Conservation (phyloP, 2,888 invertebrate species). For the Hirtodrosophila confusa region DNA sequence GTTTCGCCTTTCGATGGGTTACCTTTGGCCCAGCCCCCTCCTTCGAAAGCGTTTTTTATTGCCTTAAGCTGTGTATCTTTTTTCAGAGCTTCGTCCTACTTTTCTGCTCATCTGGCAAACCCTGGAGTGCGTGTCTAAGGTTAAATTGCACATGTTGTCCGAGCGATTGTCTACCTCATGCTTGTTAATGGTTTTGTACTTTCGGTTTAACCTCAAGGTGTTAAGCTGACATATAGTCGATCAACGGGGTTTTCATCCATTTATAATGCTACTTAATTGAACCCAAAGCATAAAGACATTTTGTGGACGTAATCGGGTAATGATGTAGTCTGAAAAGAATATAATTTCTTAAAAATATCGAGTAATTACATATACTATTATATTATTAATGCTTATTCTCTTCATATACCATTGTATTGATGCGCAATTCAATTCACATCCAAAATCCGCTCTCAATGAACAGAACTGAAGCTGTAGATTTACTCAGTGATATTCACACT, state of each 20-base stretch:
- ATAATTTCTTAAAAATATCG: not conserved
- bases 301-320: conserved; percentile 42
- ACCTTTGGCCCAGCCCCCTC: conserved; percentile 44
- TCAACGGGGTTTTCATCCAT: conserved; percentile 10
- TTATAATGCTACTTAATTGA: conserved; percentile 37
- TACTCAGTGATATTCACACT: conserved; percentile 9
- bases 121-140: conserved; percentile 56
- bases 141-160: conserved; percentile 68
- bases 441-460: not conserved
- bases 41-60: conserved; percentile 20
- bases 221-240: conserved; percentile 49
- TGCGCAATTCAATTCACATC: not conserved
- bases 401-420: not conserved
- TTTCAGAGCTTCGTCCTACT: not conserved
- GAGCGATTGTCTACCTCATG: conserved; percentile 50
- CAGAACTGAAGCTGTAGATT: not conserved
- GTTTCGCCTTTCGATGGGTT: conserved; percentile 65
- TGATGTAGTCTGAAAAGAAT: conserved; percentile 28
- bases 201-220: conserved; percentile 59
- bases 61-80: conserved; percentile 19
- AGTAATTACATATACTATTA: too few relatives aligned
- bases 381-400: too few relatives aligned
- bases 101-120: not conserved
- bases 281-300: conserved; percentile 5
- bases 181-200: conserved; percentile 45